Percentiles rank a stretch among this genome's conserved stretches.
Conservation (phyloP, 2,888 invertebrate genomes). For the Machimus rusticus region DNA sequence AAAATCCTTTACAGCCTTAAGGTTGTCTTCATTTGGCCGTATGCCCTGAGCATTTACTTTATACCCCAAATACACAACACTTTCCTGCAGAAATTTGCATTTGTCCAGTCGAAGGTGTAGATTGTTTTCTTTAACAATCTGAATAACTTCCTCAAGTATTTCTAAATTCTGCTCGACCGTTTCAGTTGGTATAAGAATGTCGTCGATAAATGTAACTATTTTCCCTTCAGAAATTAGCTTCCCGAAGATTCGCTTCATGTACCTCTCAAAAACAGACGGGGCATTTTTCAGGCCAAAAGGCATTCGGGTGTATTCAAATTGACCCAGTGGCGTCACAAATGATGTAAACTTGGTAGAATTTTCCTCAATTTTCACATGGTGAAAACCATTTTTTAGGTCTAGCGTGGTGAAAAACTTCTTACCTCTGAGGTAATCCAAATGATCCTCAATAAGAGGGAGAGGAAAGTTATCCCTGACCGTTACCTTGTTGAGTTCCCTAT, state of each 20-base stretch:
- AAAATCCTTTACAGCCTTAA: not conserved
- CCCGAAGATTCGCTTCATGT: not conserved
- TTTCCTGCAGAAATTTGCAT: not conserved
- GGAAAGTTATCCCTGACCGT: constrained; percentile 44
- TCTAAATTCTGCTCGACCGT: constrained; percentile 46
- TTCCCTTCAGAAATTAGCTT: not conserved
- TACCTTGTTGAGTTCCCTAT: not conserved
- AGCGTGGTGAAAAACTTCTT: constrained; percentile 49
- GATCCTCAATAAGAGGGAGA: constrained; percentile 44
- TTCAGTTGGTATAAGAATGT: constrained; percentile 47
- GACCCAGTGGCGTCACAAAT: constrained; percentile 50
- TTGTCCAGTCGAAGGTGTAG: not conserved
- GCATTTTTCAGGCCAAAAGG: constrained; percentile 47
- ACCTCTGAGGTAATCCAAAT: constrained; percentile 43
- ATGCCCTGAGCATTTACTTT: not conserved
- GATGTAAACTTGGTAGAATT: constrained; percentile 49
- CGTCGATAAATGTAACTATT: constrained; percentile 44
- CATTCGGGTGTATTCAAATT: constrained; percentile 49
- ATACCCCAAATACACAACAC: not conserved
- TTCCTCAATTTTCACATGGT: constrained; percentile 48
- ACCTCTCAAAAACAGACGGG: constrained; percentile 45
- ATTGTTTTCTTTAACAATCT: not conserved
- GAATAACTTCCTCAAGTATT: not conserved
- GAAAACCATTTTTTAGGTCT: constrained; percentile 50
- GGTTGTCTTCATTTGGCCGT: not conserved